Evolutionary conservation across 2,797 vertebrate genomes (phyloP).

Genomic region (Clangula hyemalis): DNA sequence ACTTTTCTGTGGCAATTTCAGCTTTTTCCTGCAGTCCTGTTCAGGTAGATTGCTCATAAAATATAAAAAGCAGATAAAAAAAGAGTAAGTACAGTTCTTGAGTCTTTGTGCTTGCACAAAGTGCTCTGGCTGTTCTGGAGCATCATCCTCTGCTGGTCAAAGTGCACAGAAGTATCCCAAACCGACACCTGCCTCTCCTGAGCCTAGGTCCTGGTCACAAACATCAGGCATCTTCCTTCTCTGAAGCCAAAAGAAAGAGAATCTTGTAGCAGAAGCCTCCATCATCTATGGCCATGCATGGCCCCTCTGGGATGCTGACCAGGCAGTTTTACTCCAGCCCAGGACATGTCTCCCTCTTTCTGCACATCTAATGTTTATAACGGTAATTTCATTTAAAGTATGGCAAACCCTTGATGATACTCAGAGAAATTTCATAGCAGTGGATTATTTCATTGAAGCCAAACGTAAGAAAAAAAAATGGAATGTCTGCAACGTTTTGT

Average conservation of each 20-base stretch:
- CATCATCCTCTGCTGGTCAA: not conserved
- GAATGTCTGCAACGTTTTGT: not conserved
- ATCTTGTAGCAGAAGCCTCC: not conserved
- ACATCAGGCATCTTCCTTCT: not conserved
- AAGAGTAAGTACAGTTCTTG: not conserved
- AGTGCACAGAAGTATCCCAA: not conserved
- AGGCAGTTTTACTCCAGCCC: not conserved
- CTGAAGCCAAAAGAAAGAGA: accelerated
- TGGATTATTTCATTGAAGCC: not conserved
- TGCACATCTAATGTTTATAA: accelerated
- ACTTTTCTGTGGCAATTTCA: not conserved
- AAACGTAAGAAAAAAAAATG: not conserved
- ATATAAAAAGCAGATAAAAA: not conserved
- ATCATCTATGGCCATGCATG: not conserved
- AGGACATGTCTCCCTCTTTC: not conserved
- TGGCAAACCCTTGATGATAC: not conserved
- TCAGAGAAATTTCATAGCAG: not conserved
- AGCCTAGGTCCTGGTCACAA: not conserved
- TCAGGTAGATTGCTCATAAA: not conserved
- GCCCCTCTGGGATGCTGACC: accelerated
- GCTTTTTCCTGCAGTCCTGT: accelerated
- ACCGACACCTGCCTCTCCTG: accelerated
- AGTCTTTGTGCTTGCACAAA: not conserved
- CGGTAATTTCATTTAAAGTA: not conserved
- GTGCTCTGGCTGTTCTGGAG: accelerated